Conservation (phyloP, 2,888 invertebrate genomes). For the Hetaerina titia region DNA sequence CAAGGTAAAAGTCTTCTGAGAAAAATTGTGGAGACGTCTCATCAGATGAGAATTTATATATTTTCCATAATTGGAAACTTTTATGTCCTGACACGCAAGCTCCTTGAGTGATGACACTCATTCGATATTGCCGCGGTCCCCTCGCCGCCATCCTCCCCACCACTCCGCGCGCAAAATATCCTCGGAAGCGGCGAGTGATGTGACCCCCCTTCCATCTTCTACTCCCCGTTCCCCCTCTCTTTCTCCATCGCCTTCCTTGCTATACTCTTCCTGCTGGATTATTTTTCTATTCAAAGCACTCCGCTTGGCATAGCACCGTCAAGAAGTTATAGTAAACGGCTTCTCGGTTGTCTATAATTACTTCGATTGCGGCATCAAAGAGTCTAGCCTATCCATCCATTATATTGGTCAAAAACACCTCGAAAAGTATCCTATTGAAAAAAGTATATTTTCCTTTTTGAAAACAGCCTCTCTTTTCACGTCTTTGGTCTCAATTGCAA, state of each 20-base stretch:
- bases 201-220: background rate
- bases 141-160: background rate
- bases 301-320: background rate
- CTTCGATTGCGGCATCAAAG: background rate
- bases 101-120: slow-evolving; percentile 27
- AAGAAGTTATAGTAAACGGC: background rate
- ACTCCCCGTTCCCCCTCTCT: background rate
- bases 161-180: background rate
- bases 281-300: background rate
- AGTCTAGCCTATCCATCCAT: background rate
- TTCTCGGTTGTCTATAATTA: background rate
- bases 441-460: background rate
- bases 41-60: slow-evolving; percentile 22
- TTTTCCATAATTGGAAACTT: slow-evolving; percentile 59
- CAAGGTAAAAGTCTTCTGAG: background rate
- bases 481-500: too few relatives aligned
- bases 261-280: background rate
- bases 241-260: background rate
- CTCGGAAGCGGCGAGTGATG: background rate
- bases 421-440: background rate
- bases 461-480: background rate
- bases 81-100: slow-evolving; percentile 18
- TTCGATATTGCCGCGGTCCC: slow-evolving; percentile 29
- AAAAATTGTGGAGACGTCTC: background rate
- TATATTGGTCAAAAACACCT: background rate